Percentiles rank a stretch among this genome's conserved stretches.
phyloP scores from a whole-genome alignment of 2,888 invertebrate species.

The Himalopsyche japonica region DNA sequence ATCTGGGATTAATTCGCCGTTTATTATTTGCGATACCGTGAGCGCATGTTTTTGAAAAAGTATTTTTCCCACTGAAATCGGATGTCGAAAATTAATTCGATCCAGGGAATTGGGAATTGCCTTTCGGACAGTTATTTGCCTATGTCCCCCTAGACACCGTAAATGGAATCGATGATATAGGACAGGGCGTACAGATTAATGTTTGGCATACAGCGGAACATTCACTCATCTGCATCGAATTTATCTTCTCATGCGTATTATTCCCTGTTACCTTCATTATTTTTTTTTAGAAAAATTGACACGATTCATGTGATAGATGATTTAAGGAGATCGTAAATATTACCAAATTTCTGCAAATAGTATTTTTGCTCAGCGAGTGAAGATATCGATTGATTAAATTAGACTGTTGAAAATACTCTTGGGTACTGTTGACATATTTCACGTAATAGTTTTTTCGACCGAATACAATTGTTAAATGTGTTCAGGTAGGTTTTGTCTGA shows the following conservation, averaged over 20 bases:
- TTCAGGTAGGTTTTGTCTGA: too few relatives aligned
- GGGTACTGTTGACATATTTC: too few relatives aligned
- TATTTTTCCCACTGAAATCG: slow-evolving; percentile 26
- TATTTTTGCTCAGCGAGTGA: too few relatives aligned
- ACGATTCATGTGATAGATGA: too few relatives aligned
- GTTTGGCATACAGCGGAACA: neutral
- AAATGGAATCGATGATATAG: neutral
- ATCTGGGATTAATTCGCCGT: slow-evolving; percentile 14
- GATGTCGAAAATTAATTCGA: slow-evolving; percentile 27
- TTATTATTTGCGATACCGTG: slow-evolving; percentile 9
- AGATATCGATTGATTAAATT: too few relatives aligned
- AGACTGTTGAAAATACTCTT: too few relatives aligned
- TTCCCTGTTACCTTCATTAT: neutral
- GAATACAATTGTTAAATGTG: too few relatives aligned
- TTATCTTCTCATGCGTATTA: slow-evolving; percentile 2
- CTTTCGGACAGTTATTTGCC: slow-evolving; percentile 15
- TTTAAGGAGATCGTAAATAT: too few relatives aligned
- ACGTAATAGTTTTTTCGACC: too few relatives aligned
- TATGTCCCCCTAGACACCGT: slow-evolving; percentile 11
- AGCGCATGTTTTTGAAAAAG: neutral
- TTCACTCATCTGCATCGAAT: slow-evolving; percentile 3
- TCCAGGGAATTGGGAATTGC: slow-evolving; percentile 29
- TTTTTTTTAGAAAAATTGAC: neutral
- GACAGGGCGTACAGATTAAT: neutral
- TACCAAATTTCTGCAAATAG: too few relatives aligned